A percentile compares a stretch with the other conserved stretches of the same genome.
phyloP scores from a whole-genome alignment of 2,888 invertebrate species.

The Marronus borbonicus region DNA sequence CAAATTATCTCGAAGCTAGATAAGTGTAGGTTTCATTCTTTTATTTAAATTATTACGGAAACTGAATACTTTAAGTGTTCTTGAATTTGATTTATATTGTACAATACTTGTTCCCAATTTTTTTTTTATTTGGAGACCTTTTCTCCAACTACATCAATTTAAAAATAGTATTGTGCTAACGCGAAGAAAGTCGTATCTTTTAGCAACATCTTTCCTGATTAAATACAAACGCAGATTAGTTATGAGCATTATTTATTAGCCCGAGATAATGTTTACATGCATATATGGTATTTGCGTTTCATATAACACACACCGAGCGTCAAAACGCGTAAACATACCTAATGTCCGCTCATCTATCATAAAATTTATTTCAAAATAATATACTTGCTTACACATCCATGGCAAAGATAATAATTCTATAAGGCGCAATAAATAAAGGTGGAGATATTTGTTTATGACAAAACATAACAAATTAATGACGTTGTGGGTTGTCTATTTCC shows the following conservation, averaged over 20 bases:
- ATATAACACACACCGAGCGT: not conserved
- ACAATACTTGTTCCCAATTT: too few species aligned
- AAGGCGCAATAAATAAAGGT: constrained; percentile 44
- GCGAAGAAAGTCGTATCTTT: too few species aligned
- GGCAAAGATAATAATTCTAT: constrained; percentile 6
- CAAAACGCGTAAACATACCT: constrained; percentile 16
- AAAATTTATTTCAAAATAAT: constrained; percentile 25
- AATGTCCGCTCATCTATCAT: constrained; percentile 31
- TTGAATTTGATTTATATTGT: too few species aligned
- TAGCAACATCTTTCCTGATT: too few species aligned
- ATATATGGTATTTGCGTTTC: not conserved
- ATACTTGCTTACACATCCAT: constrained; percentile 17
- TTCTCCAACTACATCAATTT: too few species aligned
- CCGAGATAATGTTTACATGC: not conserved
- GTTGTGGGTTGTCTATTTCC: constrained; percentile 43
- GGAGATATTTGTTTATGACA: constrained; percentile 44
- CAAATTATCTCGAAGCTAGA: too few species aligned
- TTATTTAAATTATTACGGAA: too few species aligned
- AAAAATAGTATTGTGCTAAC: too few species aligned
- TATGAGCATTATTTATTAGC: not conserved
- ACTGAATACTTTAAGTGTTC: too few species aligned
- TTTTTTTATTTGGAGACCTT: too few species aligned
- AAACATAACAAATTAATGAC: constrained; percentile 43
- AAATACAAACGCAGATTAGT: constrained; percentile 4
- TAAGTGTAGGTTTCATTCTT: too few species aligned